Evolutionary conservation across 2,888 invertebrate genomes (phyloP), one percentile per base, ranked within the genome.

Genomic region (Diogma glabrata): DNA sequence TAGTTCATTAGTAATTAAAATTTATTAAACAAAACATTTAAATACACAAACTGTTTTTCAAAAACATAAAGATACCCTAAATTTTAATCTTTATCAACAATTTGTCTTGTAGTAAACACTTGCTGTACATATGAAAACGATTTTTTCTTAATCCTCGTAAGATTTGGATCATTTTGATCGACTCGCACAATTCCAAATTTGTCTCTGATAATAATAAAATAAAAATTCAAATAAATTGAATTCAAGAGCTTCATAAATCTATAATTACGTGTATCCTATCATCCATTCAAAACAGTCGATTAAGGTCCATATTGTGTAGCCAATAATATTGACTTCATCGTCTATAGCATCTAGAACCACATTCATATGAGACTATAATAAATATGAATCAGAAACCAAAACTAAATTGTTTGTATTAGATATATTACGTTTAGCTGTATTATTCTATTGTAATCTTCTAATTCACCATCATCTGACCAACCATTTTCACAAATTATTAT

Each of bases 401-500:
- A n/a, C n/a, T n/a, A n/a, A n/a, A n/a, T n/a, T n/a, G n/a, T n/a
- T n/a, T n/a, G n/a, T n/a, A n/a, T n/a, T n/a, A n/a, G n/a, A n/a
- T n/a, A n/a, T n/a, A n/a, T n/a, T 40, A 12, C 40, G 6, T 16
- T 49, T n/a, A 40, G 20, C 19, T 40, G 22, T 19, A 20, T 20
- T 4, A 40, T 19, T 19, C 40, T 19, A 1, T 17, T n/a, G 4
- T 9, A 10, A 1, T 58, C 50, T 36, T 75, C 68, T n/a, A 65
- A 23, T 45, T 45, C 45, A 7, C 45, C 45, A 14, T 22, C 45
- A 9, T 45, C 45, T 10, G 45, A 45, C 45, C 45, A 45, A 4
- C 45, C 45, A 23, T 45, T 45, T 23, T 45, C 45, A 2, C 22
- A 22, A 3, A 45, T 45, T 9, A 45, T 45, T 9, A 45, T 8